These are phyloP conservation scores for Limulus polyphemus DNA, from an alignment of 2,888 invertebrate species.

Conservation along the genomic window DNA sequence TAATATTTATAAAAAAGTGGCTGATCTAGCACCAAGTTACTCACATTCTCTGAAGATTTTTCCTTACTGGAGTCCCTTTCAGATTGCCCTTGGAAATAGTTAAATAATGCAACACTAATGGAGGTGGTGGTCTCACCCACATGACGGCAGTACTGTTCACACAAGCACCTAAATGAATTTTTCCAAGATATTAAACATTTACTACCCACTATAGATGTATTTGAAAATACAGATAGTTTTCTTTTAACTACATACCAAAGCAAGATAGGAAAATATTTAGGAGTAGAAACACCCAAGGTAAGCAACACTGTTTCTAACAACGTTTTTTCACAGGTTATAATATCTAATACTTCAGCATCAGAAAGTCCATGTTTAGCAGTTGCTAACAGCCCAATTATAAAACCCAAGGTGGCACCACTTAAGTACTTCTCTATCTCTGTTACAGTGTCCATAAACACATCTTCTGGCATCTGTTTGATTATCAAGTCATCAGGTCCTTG, in stretches of 20 bases:
- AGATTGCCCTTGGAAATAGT: conserved; percentile 10
- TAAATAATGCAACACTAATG: conserved; percentile 7
- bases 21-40: conserved; percentile 16
- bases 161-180: conserved; percentile 16
- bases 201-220: conserved; percentile 17
- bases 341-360: conserved; percentile 62
- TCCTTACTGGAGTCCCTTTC: conserved; percentile 8
- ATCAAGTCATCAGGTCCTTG: conserved; percentile 5
- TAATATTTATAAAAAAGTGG: conserved; percentile 15
- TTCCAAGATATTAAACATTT: conserved; percentile 16
- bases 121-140: conserved; percentile 10
- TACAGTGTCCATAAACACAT: conserved; percentile 12
- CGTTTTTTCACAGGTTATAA: conserved; percentile 36
- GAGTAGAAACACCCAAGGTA: conserved; percentile 8
- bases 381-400: conserved; percentile 56
- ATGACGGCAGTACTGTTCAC: neutral
- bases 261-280: conserved; percentile 12
- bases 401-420: conserved; percentile 26
- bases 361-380: conserved; percentile 63
- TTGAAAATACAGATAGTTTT: conserved; percentile 11
- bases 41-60: neutral
- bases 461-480: conserved; percentile 11
- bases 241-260: conserved; percentile 14
- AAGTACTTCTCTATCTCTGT: conserved; percentile 17
- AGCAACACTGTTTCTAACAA: conserved; percentile 28